These are phyloP conservation scores for Macaca nemestrina DNA, from an alignment of 2,113 vertebrate genomes.

Conservation along the genomic window DNA sequence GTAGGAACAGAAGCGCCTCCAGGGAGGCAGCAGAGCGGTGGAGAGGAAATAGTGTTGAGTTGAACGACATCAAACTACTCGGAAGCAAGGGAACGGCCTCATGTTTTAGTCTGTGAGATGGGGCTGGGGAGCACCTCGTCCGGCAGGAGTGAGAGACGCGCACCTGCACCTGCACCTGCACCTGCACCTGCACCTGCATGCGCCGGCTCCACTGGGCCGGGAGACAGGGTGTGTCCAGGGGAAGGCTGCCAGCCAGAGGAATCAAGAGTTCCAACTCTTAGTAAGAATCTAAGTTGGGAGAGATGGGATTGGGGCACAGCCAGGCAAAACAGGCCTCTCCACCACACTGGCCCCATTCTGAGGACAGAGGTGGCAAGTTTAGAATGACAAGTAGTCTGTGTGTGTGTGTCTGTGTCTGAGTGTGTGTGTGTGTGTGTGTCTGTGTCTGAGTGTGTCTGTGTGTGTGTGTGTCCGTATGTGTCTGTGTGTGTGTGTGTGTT, in stretches of 20 bases:
- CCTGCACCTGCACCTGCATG: not conserved
- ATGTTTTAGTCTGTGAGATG: not conserved
- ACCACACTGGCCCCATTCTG: not conserved
- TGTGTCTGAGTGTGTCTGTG: not conserved
- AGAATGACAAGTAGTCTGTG: too few species aligned
- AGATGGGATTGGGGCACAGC: not conserved
- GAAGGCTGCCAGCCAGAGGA: not conserved
- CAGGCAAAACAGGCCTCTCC: not conserved
- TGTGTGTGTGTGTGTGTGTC: not conserved
- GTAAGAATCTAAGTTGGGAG: not conserved
- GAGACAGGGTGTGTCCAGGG: not conserved
- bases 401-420: not conserved
- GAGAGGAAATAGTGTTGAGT: not conserved
- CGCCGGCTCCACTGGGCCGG: not conserved
- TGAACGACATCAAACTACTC: not conserved
- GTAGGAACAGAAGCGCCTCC: not conserved
- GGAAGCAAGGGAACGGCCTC: not conserved
- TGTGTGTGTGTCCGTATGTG: not conserved
- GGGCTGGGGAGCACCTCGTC: accelerated
- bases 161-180: not conserved
- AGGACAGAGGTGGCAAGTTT: not conserved
- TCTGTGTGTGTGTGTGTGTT: not conserved
- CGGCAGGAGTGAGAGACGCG: not conserved
- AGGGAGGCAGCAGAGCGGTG: too few species aligned
- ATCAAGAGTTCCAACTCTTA: not conserved